phyloP scores from a whole-genome alignment of 2,888 invertebrate genomes.

The Eupsilia transversa region DNA sequence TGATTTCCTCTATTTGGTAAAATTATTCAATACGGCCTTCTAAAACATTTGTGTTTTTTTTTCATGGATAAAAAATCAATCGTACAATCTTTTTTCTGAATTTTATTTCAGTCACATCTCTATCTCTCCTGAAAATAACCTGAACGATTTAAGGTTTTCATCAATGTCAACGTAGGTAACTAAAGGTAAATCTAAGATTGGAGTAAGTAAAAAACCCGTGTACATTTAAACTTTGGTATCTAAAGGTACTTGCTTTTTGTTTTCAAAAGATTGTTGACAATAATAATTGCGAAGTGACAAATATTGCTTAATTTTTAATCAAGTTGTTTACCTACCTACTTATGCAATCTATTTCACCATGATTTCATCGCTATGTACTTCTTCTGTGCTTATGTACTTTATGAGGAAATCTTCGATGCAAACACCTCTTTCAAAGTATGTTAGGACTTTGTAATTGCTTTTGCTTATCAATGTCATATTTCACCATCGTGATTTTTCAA shows the following conservation, averaged over 20 bases:
- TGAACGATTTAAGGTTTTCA: conserved; percentile 23
- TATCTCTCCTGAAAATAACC: conserved; percentile 6
- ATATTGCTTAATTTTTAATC: conserved; percentile 24
- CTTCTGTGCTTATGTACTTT: background rate
- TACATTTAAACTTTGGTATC: conserved; percentile 6
- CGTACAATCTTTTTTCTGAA: background rate
- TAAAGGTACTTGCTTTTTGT: background rate
- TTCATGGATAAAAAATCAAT: background rate
- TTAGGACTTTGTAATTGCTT: conserved; percentile 8
- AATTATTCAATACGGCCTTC: background rate
- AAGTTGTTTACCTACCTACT: conserved; percentile 13
- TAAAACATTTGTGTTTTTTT: background rate
- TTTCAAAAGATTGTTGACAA: background rate
- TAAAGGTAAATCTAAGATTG: background rate
- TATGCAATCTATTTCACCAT: conserved; percentile 29
- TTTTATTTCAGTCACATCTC: conserved; percentile 28
- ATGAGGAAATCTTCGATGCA: conserved; percentile 11
- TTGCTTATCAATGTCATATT: conserved; percentile 5
- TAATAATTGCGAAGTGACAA: background rate
- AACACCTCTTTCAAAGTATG: conserved; percentile 40
- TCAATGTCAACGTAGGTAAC: conserved; percentile 11
- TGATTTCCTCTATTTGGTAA: background rate
- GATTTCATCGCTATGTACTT: conserved; percentile 11
- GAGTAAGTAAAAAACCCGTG: background rate
- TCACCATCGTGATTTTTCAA: background rate